phyloP scores from a whole-genome alignment of 2,888 invertebrate species.

The Aporophyla lueneburgensis region DNA sequence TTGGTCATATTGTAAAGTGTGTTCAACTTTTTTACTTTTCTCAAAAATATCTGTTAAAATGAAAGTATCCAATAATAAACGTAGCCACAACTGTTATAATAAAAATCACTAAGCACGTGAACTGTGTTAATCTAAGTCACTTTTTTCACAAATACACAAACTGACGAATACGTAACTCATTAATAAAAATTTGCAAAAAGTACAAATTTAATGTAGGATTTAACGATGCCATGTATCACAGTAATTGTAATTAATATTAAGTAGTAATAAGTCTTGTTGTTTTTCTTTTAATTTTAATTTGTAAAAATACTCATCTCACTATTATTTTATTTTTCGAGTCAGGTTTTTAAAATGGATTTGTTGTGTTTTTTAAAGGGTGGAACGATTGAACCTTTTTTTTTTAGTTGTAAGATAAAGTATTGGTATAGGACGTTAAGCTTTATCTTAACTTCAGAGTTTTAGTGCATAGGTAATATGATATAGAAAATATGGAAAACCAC shows the following conservation, averaged over 20 bases:
- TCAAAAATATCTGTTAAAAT: constrained; percentile 5
- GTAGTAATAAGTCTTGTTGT: constrained; percentile 55
- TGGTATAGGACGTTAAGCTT: background rate
- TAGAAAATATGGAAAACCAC: background rate
- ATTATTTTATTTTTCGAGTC: constrained; percentile 36
- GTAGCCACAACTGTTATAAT: constrained; percentile 11
- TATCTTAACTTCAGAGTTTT: too few species aligned
- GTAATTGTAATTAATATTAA: constrained; percentile 61
- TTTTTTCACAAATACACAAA: constrained; percentile 57
- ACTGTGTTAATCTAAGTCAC: constrained; percentile 60
- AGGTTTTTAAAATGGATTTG: constrained; percentile 20
- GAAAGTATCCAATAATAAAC: constrained; percentile 5
- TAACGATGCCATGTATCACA: constrained; percentile 83
- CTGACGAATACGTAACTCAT: constrained; percentile 59
- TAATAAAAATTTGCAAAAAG: constrained; percentile 70
- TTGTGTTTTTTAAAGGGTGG: constrained; percentile 39
- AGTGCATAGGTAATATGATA: too few species aligned
- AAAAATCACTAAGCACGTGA: constrained; percentile 47
- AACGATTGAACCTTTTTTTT: constrained; percentile 17
- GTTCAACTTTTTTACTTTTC: constrained; percentile 21
- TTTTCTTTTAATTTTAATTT: constrained; percentile 51
- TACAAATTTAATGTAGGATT: constrained; percentile 81
- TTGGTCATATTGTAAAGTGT: constrained; percentile 12
- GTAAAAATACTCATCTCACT: constrained; percentile 64
- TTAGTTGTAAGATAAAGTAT: background rate